These are phyloP conservation scores for Cichlasoma orientale DNA, from an alignment of 2,797 vertebrate species.

Conservation along the genomic window DNA sequence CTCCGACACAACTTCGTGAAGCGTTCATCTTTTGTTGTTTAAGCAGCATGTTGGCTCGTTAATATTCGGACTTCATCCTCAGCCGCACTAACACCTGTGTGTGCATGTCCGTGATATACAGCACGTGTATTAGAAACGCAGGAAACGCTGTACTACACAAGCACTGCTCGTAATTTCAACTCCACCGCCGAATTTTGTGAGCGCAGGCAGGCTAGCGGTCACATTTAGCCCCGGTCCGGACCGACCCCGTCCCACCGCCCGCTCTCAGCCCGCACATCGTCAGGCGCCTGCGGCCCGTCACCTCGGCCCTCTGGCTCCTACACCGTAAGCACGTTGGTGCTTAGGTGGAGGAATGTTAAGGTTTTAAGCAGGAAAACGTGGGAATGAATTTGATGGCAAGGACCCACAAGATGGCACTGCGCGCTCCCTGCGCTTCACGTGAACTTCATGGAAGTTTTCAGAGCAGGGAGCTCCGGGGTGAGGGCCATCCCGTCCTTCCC, in stretches of 20 bases:
- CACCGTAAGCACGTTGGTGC: not conserved
- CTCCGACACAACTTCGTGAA: conserved; percentile 64
- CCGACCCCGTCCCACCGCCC: not conserved
- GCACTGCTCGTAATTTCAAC: not conserved
- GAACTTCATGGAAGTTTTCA: not conserved
- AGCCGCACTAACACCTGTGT: rapidly evolving
- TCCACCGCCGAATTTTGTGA: conserved; percentile 15
- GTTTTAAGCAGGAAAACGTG: not conserved
- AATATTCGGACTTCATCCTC: not conserved
- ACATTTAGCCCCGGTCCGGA: conserved; percentile 41
- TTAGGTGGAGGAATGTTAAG: not conserved
- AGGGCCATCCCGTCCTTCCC: too few relatives aligned
- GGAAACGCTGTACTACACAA: not conserved
- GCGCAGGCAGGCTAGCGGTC: conserved; percentile 46
- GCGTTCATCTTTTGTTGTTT: conserved; percentile 65
- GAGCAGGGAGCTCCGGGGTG: too few relatives aligned
- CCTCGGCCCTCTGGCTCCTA: not conserved
- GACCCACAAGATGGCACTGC: conserved; percentile 57
- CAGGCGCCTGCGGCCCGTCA: not conserved
- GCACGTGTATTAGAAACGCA: not conserved
- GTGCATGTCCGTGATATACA: rapidly evolving
- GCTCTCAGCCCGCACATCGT: not conserved
- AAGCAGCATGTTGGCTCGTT: conserved; percentile 4
- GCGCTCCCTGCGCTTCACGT: not conserved
- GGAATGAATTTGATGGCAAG: not conserved